Base-by-base conservation (phyloP, 2,797 vertebrate species). In the Psittacula echo region DNA sequence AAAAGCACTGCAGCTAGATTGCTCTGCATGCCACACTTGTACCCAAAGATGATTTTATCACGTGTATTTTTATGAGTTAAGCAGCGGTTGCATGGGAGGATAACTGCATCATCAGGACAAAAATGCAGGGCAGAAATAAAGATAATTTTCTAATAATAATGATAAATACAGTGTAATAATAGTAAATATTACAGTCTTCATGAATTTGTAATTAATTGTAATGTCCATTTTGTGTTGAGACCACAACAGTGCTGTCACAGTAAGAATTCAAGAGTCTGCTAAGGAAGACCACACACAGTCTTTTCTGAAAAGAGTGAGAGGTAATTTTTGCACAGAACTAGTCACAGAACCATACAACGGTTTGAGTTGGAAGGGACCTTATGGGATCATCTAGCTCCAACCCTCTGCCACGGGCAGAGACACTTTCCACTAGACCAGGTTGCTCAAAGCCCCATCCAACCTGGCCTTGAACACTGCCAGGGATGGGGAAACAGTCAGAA, bases 1-100 rank as follows among this genome's bases (percentile, higher is more conserved):
- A 95, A 96, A 94, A 93, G 60, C 74, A 89, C 34, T 71, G 67
- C 67, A 48, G 32, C 24, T 93, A 86, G 71, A 56, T 76, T 75
- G 54, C 72, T 81, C 87, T 90, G 91, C 74, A 62, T 87, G 88
- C n/a, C 48, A 68, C 41, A 15, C 60, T 65, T 90, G 65, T 87
- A 80, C 45, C 61, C 17, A 54, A 77, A 87, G 51, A 83, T 45
- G 7, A 53, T 47, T 90, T 89, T 64, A 71, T 47, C 51, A 53
- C 77, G 11, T 51, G 21, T 82, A 58, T 91, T 95, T 80, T 76
- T 30, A 75, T 81, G 37, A 94, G 16, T 64, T 90, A 61, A 76
- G 51, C 27, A 64, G 84, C 0, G 0, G 48, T 34, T 61, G 17
- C 51, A 65, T 13, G 10, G 71, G 86, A 76, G 41, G 21, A 87